Evolutionary conservation across 2,113 vertebrate species (phyloP), one percentile per base, ranked within the genome.

Genomic region (Pimephales promelas): DNA sequence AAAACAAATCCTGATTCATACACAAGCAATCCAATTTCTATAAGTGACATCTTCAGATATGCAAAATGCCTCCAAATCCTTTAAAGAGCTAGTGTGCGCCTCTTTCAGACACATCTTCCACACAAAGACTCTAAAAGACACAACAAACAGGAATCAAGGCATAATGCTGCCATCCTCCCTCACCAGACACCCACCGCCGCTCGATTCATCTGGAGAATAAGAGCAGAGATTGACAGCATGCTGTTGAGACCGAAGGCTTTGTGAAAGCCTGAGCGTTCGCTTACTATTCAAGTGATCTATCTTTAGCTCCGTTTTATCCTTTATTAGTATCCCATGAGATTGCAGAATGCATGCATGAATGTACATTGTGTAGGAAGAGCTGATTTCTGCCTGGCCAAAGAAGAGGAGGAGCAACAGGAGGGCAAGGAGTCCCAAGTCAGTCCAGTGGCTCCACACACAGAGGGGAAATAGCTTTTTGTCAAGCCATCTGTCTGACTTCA

Each of bases 81-180:
- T 78, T 70, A 68, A 80, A 64, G 43, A 70, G 80, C 40, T 57
- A 31, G 31, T 36, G 77, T 31, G 56, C 18, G 45, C 47, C 62
- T 66, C 18, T 31, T 59, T 70, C 84, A 73, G 64, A 81, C 20
- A 49, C 59, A 40, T 74, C 77, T 73, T 82, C 36, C 77, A 61
- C 45, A 81, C 59, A 40, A 66, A 80, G n/a, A 34, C 22, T 81
- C 36, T 36, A n/a, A 45, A 72, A 76, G 34, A 64, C 78, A 75
- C 34, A 49, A 81, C n/a, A 84, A 83, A 84, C 16, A 82, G 77
- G 71, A 78, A 77, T 83, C 26, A 86, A 83, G 52, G 56, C 78
- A 83, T 45, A 61, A 84, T 79, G 76, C 57, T 57, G 66, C 54
- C 86, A 70, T 52, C 49, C 79, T 83, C 81, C 24, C 26, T 49